A percentile compares a stretch with the other conserved stretches of the same genome.
Conservation (phyloP, 2,888 invertebrate species). For the Agrilus mali region DNA sequence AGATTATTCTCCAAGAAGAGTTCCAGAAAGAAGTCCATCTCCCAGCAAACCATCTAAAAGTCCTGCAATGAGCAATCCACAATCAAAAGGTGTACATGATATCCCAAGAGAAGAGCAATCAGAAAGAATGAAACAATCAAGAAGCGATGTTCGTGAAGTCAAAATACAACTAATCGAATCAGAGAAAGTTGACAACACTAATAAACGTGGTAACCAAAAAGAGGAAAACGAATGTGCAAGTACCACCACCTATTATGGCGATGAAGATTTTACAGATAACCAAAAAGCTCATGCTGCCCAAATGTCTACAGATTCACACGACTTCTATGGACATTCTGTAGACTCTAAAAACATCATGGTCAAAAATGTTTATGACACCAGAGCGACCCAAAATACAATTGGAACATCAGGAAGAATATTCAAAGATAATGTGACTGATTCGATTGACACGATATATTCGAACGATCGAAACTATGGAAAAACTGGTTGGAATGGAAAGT, state of each 20-base stretch:
- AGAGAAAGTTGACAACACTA: no score
- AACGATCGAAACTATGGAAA: constrained; percentile 32
- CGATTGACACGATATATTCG: constrained; percentile 28
- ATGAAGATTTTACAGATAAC: constrained; percentile 22
- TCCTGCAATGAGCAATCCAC: no score
- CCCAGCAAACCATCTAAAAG: constrained; percentile 1
- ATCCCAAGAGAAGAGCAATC: constrained; percentile 3
- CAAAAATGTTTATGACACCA: constrained; percentile 28
- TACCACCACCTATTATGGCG: constrained; percentile 15
- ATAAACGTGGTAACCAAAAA: no score
- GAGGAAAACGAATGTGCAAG: no score
- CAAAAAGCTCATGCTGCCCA: constrained; percentile 20
- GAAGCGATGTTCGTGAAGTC: no score
- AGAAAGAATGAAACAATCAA: constrained; percentile 1
- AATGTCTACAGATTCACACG: constrained; percentile 21
- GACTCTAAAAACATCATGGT: constrained; percentile 25
- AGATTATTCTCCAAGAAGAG: neutral
- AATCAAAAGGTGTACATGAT: no score
- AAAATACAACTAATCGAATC: no score
- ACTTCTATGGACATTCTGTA: constrained; percentile 27
- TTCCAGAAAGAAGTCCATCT: no score
- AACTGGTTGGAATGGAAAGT: constrained; percentile 32
- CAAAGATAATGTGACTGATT: constrained; percentile 37
- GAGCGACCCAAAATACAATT: constrained; percentile 30
- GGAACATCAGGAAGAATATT: constrained; percentile 35